Evolutionary conservation across 2,113 vertebrate species (phyloP), one percentile per base, ranked within the genome.

Genomic region (Pseudorhombus dupliciocellatus): DNA sequence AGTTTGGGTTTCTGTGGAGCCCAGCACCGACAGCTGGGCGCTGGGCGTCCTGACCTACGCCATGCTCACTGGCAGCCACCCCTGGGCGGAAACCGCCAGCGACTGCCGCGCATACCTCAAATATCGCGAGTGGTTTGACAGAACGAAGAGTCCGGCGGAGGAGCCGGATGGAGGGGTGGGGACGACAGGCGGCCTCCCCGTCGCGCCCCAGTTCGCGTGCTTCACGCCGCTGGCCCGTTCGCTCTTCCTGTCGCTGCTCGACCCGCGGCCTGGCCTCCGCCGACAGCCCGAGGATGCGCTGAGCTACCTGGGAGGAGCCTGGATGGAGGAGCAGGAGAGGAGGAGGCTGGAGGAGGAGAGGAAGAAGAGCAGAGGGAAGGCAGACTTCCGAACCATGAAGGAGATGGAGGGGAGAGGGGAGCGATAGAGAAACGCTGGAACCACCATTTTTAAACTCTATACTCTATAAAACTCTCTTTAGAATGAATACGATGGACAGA

Each of bases 31-130:
- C 22, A 93, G 93, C 77, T 97, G 96, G 96, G 95, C 94, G 0
- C 91, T 97, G 3, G 96, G 95, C 0, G 92, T 97, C 66, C 91
- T 97, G 11, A 92, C 95, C 40, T 97, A 95, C 68, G 93, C 94
- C 6, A 84, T 95, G 9, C 85, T 95, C 66, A 96, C 93, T 0
- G 95, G 95, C 28, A 91, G 81, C 20, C 94, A 95, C 31, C 96
- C 96, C 0, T 97, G 96, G 96, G 84, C 90, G 0, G 79, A 92
- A 61, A 95, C 95, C 0, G 30, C 91, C 79, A 85, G 83, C 12
- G 72, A 93, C 1, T 94, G 95, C 78, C 73, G 72, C 0, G 87
- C 92, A 10, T 97, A 94, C 0, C 84, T 91, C 44, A 92, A 80
- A 24, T 97, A 95, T 31, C 80, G 75, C 0, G 73, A 91, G 9